phyloP scores from a whole-genome alignment of 2,888 invertebrate species.

The Tipula vernalis region DNA sequence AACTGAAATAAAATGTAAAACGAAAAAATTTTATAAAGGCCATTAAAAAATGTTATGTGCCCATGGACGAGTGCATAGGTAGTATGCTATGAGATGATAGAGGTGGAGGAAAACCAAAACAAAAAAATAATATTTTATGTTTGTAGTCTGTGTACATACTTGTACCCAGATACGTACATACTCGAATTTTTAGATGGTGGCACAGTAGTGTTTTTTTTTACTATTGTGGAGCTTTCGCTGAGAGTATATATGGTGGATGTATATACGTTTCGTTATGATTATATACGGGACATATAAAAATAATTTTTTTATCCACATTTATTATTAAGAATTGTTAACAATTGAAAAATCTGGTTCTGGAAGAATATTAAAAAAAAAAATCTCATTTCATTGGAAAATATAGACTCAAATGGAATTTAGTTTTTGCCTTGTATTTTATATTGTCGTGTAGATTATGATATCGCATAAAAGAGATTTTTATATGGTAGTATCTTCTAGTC shows the following conservation, averaged over 20 bases:
- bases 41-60: neutral
- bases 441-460: conserved; percentile 4
- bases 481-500: conserved; percentile 4
- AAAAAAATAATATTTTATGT: neutral
- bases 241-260: neutral
- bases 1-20: neutral
- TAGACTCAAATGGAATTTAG: neutral
- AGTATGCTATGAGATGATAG: neutral
- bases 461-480: neutral
- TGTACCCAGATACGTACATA: neutral
- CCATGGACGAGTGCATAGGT: neutral
- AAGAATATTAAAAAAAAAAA: neutral
- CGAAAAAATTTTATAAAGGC: neutral
- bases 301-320: neutral
- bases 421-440: neutral
- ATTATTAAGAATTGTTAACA: conserved; percentile 4
- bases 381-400: neutral
- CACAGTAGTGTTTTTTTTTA: neutral
- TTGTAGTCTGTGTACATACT: neutral
- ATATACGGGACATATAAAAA: neutral
- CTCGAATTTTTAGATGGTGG: neutral
- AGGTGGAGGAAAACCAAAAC: neutral
- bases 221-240: neutral
- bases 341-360: conserved; percentile 4
- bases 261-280: neutral